These are phyloP conservation scores for Clarias magur DNA, from an alignment of 2,113 vertebrate species.

Conservation along the genomic window DNA sequence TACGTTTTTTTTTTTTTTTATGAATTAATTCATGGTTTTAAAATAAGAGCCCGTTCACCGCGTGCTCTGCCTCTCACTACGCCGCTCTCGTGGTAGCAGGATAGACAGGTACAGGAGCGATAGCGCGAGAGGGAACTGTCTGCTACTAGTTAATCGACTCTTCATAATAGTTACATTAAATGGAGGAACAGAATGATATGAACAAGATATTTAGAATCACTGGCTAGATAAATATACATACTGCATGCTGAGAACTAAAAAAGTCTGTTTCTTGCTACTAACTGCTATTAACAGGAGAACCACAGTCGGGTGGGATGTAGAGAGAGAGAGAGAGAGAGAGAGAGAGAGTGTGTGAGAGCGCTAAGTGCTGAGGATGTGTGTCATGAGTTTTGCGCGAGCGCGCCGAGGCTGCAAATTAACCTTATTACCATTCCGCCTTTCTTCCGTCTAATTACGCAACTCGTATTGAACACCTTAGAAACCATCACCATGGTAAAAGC, in stretches of 20 bases:
- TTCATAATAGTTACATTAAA: not conserved
- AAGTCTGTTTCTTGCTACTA: not conserved
- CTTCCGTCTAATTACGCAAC: slow-evolving; percentile 58
- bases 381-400: slow-evolving; percentile 46
- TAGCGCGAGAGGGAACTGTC: too few relatives aligned
- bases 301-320: not conserved
- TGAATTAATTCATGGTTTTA: too few relatives aligned
- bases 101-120: too few relatives aligned
- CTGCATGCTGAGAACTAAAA: not conserved
- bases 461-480: slow-evolving; percentile 64
- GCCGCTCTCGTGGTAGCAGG: too few relatives aligned
- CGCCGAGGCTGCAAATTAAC: slow-evolving; percentile 59
- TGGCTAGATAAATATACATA: not conserved
- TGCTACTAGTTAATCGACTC: too few relatives aligned
- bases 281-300: not conserved
- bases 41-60: too few relatives aligned
- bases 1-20: too few relatives aligned
- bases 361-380: slow-evolving; percentile 39
- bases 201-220: not conserved
- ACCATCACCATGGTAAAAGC: slow-evolving; percentile 68
- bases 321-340: not conserved
- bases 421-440: slow-evolving; percentile 58
- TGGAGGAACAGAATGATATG: not conserved
- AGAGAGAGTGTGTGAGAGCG: slow-evolving; percentile 9
- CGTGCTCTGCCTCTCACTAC: too few relatives aligned